A percentile compares a stretch with the other conserved stretches of the same genome.
Evolutionary conservation across 35 echinoderm and acorn worm genomes (phyloP).

Genomic region (Holothuria glaberrima): DNA sequence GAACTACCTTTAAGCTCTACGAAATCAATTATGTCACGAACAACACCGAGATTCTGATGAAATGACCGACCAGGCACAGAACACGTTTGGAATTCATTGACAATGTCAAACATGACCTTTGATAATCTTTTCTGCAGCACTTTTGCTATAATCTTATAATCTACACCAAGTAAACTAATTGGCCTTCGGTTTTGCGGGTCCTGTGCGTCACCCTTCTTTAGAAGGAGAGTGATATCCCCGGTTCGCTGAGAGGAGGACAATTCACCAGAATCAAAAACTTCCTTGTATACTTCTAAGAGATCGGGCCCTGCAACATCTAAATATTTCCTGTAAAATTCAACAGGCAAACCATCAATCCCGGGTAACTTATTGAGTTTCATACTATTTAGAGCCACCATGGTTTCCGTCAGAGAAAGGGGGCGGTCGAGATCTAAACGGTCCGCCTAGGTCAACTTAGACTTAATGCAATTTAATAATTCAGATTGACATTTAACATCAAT

Average conservation of each 20-base stretch:
- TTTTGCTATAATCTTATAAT: constrained; percentile 7
- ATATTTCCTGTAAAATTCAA: no score
- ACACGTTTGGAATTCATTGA: constrained; percentile 5
- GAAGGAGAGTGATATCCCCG: not conserved
- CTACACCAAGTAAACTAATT: not conserved
- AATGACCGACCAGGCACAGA: not conserved
- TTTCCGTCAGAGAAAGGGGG: not conserved
- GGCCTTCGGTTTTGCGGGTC: no score
- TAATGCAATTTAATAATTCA: no score
- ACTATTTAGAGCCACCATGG: not conserved
- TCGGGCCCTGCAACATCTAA: not conserved
- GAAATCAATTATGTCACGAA: constrained; percentile 11
- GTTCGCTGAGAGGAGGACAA: not conserved
- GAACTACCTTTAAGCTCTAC: not conserved
- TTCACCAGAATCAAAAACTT: no score
- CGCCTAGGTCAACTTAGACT: no score
- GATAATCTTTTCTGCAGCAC: not conserved
- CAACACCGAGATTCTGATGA: constrained; percentile 4
- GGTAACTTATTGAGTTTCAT: not conserved
- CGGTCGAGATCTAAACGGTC: constrained; percentile 21
- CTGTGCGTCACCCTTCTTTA: not conserved
- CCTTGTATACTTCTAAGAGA: constrained; percentile 10
- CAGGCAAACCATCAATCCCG: no score
- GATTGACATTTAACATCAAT: not conserved
- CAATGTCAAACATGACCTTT: not conserved